Conservation (phyloP, 2,888 invertebrate genomes). For the Lottia scabra region DNA sequence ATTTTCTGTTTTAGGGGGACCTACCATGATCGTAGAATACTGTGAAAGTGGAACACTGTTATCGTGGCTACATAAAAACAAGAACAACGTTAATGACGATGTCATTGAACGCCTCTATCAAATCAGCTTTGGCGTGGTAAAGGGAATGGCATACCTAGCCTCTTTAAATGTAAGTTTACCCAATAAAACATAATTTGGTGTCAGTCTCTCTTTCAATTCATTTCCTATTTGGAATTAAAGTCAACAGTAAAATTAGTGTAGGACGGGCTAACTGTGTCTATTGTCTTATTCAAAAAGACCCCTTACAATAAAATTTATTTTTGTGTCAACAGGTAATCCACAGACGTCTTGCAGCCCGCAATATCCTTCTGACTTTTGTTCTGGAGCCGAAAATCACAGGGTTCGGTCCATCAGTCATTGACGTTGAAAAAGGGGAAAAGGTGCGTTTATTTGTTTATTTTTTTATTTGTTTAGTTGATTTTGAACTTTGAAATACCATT, state of each 20-base stretch:
- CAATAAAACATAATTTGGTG: too few relatives aligned
- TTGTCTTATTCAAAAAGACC: too few relatives aligned
- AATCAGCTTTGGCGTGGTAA: constrained; percentile 11
- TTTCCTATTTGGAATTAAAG: too few relatives aligned
- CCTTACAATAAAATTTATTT: too few relatives aligned
- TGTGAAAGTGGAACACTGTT: constrained; percentile 20
- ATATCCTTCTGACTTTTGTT: constrained; percentile 11
- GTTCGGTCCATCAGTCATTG: constrained; percentile 12
- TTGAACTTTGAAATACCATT: too few relatives aligned
- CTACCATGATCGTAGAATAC: constrained; percentile 20
- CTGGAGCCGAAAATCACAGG: constrained; percentile 13
- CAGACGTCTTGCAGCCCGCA: constrained; percentile 15
- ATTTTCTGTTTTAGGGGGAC: constrained; percentile 19
- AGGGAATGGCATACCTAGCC: constrained; percentile 22
- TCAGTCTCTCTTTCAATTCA: too few relatives aligned
- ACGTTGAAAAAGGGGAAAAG: neutral
- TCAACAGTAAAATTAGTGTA: too few relatives aligned
- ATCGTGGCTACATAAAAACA: constrained; percentile 17
- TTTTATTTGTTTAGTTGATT: too few relatives aligned
- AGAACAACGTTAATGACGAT: constrained; percentile 7
- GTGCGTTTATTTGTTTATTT: too few relatives aligned
- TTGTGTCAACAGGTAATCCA: constrained; percentile 1
- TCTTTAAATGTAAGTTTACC: neutral
- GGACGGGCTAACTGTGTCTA: too few relatives aligned
- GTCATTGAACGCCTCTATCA: constrained; percentile 11